Evolutionary conservation across 2,113 vertebrate genomes (phyloP), one percentile per base, ranked within the genome.

Genomic region (Antechinus flavipes): DNA sequence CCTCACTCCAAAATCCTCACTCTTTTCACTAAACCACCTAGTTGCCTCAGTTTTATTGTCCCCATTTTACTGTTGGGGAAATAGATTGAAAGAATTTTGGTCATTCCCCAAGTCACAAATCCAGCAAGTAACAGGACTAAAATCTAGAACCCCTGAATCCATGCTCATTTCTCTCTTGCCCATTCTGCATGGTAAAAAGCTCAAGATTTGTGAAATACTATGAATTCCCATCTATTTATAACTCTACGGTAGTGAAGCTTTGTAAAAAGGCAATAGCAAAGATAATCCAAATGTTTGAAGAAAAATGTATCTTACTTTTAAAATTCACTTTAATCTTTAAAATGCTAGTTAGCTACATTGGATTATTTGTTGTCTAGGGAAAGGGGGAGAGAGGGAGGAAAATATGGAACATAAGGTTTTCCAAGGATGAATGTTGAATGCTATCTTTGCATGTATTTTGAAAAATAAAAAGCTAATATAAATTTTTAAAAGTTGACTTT

Each of bases 321-420:
- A 92, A 96, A 91, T 94, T 96, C 54, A 55, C 76, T 90, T 93
- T 89, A 52, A 91, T 93, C 93, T 55, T 93, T 93, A 91, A 49
- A 94, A 42, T 89, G 8, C 25, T 53, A 8, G 90, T 68, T 68
- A 93, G 50, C 50, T 52, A 52, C 6, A 11, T 52, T 52, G 50
- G 50, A 52, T 52, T 52, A 52, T 52, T 52, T 52, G 9, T 11
- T 52, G 10, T 52, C 50, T 52, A 52, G 50, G 50, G 9, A 52
- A 52, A 11, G 10, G 50, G 50, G 50, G 50, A 52, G 9, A 52
- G 50, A 52, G 9, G 50, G 50, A 52, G 50, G 6, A 52, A 52
- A 52, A 52, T 10, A 52, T 52, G 50, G 50, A 52, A 52, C 50
- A 50, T 6, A 52, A 10, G 50, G 10, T 52, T 49, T 52, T 52